Base-by-base conservation (phyloP, 2,113 vertebrate species). In the Crotophaga sulcirostris region DNA sequence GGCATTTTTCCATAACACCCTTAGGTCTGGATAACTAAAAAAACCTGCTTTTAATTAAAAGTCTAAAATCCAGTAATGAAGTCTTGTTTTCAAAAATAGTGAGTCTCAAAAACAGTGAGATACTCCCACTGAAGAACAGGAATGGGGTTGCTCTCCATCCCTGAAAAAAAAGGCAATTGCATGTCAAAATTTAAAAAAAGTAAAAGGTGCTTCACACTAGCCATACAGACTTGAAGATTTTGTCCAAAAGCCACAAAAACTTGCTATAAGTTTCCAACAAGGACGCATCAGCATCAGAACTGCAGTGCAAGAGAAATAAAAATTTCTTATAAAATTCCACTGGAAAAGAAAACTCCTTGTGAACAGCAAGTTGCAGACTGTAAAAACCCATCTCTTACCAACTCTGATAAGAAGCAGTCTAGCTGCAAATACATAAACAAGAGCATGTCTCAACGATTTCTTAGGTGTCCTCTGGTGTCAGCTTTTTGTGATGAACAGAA, bases 391-490 rank as follows among this genome's bases (percentile, higher is more conserved):
- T 66, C 26, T 47, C 10, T 28, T 49, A 25, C n/a, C 51, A 66
- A 11, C 16, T 62, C 55, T 26, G 31, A 63, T 5, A 5, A 66
- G 58, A 78, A 55, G 12, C 23, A 62, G 36, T 34, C 58, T 69
- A 58, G 20, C 25, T 42, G 29, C 6, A 69, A 84, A 78, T 8
- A 24, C 3, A 18, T 26, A 89, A 60, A 34, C 33, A 36, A 67
- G 1, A 84, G 7, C 13, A 51, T 0, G 0, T 67, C 38, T 84
- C 38, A 89, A 8, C 7, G 52, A 2, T 16, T 40, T 45, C 59
- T 93, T 36, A 88, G 82, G 49, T 63, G 38, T 40, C 89, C 58
- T 66, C 81, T 80, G 34, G 55, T n/a, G 70, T 69, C 38, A 91
- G 51, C 9, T 84, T 91, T 66, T n/a, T 74, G 13, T 42, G 11